Base-by-base conservation (phyloP, 2,797 vertebrate genomes). In the Pseudochromis fuscus region DNA sequence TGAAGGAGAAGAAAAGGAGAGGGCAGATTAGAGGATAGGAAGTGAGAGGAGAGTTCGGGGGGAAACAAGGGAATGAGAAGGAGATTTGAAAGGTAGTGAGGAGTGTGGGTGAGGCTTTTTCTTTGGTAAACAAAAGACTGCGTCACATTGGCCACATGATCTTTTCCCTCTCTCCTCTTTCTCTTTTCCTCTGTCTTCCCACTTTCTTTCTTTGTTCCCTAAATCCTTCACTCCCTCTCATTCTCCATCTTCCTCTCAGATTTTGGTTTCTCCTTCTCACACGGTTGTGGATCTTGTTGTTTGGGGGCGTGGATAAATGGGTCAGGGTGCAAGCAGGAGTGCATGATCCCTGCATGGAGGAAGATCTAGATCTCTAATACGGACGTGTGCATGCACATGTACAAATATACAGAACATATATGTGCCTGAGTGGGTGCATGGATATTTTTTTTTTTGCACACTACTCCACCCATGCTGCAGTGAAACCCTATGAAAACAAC, bases 401-500 rank as follows among this genome's bases (percentile, higher is more conserved):
- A 13, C 51, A 44, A 44, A 33, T 51, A 21, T 24, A 15, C 33
- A 0, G 5, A 31, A 55, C 25, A 57, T 59, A 45, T 44, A 48
- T 67, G 27, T 55, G 33, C 19, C 49, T n/a, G 30, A 57, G 44
- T 65, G 48, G 49, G 4, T 59, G 67, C 30, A 42, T 57, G 46
- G 31, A 31, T 75, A 9, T 19, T 3, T 42, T 24, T 46, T 67
- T 60, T 67, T 77, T 62, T 79, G 56, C 66, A 65, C 10, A 7
- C 57, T 65, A 67, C 84, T 85, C 81, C 85, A 87, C 81, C 81
- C 85, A 78, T 83, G 72, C 83, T 92, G 90, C 89, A 84, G 89
- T 53, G 81, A 85, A 89, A 84, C 79, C 78, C 65, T 77, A 77
- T 81, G 73, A 88, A 91, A 89, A 89, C 86, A 87, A 87, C 85